Evolutionary conservation across 2,113 vertebrate genomes (phyloP).

Genomic region (Scophthalmus maximus): DNA sequence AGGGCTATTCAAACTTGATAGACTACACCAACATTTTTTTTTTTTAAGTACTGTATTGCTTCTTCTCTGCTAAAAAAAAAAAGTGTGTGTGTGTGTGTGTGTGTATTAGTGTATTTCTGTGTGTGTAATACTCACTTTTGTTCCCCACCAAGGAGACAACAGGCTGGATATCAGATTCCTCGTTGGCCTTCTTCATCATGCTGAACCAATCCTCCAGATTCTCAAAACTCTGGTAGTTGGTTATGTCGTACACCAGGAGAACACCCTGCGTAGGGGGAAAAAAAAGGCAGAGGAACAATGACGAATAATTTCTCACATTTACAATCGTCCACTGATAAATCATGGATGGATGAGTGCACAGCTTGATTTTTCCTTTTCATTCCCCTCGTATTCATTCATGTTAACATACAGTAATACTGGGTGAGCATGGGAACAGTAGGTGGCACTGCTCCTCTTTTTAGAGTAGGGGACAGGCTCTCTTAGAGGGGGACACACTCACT

Average conservation of each 20-base stretch:
- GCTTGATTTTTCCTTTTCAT: too few relatives aligned
- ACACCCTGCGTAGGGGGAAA: slow-evolving; percentile 84
- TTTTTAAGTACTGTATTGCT: not conserved
- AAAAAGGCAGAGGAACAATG: slow-evolving; percentile 9
- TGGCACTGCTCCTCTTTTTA: slow-evolving; percentile 76
- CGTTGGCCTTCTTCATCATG: slow-evolving; percentile 93
- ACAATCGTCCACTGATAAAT: not conserved
- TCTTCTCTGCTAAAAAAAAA: not conserved
- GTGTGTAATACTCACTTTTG: slow-evolving; percentile 90
- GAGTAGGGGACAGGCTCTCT: slow-evolving; percentile 30
- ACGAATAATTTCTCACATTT: not conserved
- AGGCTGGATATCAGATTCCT: slow-evolving; percentile 92
- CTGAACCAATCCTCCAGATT: slow-evolving; percentile 97
- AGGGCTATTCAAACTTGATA: not conserved
- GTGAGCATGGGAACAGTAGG: slow-evolving; percentile 71
- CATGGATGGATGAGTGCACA: not conserved
- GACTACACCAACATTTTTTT: not conserved
- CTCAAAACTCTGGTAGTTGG: slow-evolving; percentile 98
- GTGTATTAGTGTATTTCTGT: too few relatives aligned
- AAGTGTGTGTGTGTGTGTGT: not conserved
- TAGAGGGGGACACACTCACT: slow-evolving; percentile 15
- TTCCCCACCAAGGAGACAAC: slow-evolving; percentile 95
- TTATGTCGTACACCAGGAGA: slow-evolving; percentile 98
- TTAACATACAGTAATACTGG: slow-evolving; percentile 12
- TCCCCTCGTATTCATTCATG: slow-evolving; percentile 13